phyloP scores from a whole-genome alignment of 2,797 vertebrate genomes.

The Syndactyla subalaris region DNA sequence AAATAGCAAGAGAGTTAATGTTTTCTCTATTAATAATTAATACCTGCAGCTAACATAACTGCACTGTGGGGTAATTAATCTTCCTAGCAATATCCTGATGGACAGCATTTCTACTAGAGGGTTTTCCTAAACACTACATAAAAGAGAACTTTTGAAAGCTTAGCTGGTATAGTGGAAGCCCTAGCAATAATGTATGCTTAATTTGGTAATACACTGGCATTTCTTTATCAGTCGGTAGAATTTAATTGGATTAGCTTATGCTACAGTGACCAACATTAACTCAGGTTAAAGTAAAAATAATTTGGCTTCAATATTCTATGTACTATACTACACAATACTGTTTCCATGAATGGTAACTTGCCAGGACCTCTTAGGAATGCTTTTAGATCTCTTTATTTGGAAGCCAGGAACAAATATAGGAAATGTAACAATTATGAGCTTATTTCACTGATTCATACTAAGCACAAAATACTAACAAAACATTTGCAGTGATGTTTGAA shows the following conservation, averaged over 20 bases:
- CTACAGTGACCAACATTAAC: neutral
- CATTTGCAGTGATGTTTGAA: slow-evolving; percentile 6
- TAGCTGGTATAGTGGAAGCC: neutral
- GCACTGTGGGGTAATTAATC: neutral
- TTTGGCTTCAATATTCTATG: slow-evolving; percentile 12
- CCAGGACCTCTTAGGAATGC: neutral
- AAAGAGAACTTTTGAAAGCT: slow-evolving; percentile 1
- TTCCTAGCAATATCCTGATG: neutral
- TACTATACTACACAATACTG: neutral
- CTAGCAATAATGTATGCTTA: neutral
- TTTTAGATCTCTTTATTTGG: slow-evolving; percentile 11
- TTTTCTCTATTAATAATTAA: neutral
- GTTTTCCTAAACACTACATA: neutral
- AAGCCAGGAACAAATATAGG: neutral
- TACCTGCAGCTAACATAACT: neutral
- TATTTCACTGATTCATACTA: slow-evolving; percentile 48
- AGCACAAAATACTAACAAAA: slow-evolving; percentile 36
- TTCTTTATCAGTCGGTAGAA: neutral
- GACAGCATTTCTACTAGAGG: neutral
- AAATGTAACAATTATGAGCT: slow-evolving; percentile 41
- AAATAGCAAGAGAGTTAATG: neutral
- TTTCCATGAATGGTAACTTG: slow-evolving; percentile 27
- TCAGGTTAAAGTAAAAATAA: neutral
- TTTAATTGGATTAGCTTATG: neutral
- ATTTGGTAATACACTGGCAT: neutral